Evolutionary conservation across 2,888 invertebrate genomes (phyloP), one percentile per base, ranked within the genome.

Genomic region (Drosophila rellima): DNA sequence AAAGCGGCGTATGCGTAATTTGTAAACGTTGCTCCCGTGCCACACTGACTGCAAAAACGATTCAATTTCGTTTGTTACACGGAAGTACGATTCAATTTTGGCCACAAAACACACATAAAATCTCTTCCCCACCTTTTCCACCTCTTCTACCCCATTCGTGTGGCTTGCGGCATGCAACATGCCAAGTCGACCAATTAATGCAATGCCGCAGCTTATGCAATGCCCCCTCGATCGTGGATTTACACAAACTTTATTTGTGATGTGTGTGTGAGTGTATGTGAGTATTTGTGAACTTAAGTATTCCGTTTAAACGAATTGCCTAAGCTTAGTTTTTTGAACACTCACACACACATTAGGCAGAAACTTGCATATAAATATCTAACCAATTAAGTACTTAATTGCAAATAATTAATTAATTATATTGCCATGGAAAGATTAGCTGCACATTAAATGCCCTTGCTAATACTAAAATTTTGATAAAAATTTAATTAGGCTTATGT

Each of bases 41-140:
- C 83, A 83, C 89, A 83, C 88, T 83, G 82, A 88, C 82, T 83
- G 86, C 79, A 62, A 82, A 83, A 88, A 88, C 86, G 88, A 79
- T 82, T 82, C 85, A 78, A 75, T 78, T 88, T 84, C 74, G 78
- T 70, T 68, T 37, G 47, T 59, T 20, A 78, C 74, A 69, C 75
- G 78, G 75, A 76, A 76, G 69, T 78, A 55, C 68, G 64, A 68
- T 63, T 63, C 48, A 72, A 77, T 70, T 75, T 76, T 70, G 57
- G 72, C 65, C 74, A 67, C 72, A 63, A 71, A 66, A 67, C 66
- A 57, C 56, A 69, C 57, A 73, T 52, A 57, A 52, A 61, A 47
- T 13, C 42, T 26, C 18, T 1, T 40, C 18, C 0, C 35, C 54
- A 8, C 3, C 18, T 31, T 26, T 50, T 33, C 26, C 57, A 37